Evolutionary conservation across 1,140 invertebrate species (phyloP).

Genomic region (Conus betulinus): DNA sequence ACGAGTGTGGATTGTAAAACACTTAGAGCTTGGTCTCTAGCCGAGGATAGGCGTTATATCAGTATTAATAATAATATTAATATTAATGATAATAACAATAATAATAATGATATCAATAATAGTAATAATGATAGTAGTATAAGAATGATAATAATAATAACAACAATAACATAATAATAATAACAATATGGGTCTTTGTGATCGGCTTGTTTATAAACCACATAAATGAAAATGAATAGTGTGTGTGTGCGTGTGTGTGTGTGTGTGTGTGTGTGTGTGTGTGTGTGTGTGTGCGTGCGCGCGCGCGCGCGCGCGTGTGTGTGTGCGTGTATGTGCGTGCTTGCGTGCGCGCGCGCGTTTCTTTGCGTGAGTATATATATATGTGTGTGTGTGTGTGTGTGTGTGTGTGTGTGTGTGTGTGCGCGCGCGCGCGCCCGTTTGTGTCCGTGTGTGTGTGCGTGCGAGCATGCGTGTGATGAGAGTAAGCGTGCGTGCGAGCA

Average conservation of each 20-base stretch:
- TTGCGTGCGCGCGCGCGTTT: not conserved
- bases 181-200: too few species aligned
- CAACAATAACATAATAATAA: too few species aligned
- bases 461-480: not conserved
- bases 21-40: too few species aligned
- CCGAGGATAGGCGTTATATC: too few species aligned
- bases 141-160: too few species aligned
- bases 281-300: not conserved
- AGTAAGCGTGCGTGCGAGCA: not conserved
- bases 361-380: not conserved
- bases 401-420: not conserved
- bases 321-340: not conserved
- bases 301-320: not conserved
- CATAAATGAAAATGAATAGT: not conserved
- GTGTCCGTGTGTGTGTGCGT: not conserved
- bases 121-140: too few species aligned
- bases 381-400: constrained; percentile 1
- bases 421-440: not conserved
- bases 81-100: too few species aligned
- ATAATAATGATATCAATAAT: too few species aligned
- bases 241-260: constrained; percentile 5
- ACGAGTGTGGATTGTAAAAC: too few species aligned
- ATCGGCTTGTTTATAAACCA: too few species aligned
- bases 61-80: too few species aligned
- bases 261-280: constrained; percentile 9